Evolutionary conservation across 2,797 vertebrate genomes (phyloP).

Genomic region (Eleutherodactylus coqui): DNA sequence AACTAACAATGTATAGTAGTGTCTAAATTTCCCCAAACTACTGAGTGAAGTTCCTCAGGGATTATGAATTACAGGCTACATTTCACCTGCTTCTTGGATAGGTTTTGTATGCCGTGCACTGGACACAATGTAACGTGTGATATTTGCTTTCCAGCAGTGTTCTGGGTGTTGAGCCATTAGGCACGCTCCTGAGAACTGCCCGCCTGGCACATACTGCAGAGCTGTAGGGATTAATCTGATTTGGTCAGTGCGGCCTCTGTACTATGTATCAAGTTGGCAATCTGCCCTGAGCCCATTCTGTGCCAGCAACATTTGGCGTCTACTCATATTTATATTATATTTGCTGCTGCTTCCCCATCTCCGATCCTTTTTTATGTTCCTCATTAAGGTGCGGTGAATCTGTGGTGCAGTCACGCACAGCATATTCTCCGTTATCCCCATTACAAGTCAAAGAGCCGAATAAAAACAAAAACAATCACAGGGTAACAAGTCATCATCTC

Average conservation of each 20-base stretch:
- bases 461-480: too few species aligned
- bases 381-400: neutral
- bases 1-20: too few species aligned
- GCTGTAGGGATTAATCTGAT: constrained; percentile 1
- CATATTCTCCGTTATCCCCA: neutral
- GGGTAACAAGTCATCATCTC: neutral
- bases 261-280: constrained; percentile 17
- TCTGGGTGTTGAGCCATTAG: neutral
- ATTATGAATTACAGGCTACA: too few species aligned
- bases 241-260: neutral
- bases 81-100: too few species aligned
- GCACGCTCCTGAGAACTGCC: too few species aligned
- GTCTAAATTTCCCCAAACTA: too few species aligned
- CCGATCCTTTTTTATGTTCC: too few species aligned
- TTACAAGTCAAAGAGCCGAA: too few species aligned
- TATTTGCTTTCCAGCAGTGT: neutral
- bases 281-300: neutral
- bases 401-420: neutral
- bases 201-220: neutral
- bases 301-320: constrained; percentile 20
- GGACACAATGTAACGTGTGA: too few species aligned
- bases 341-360: neutral
- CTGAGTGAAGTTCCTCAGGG: too few species aligned
- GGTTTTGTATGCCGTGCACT: too few species aligned
- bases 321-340: constrained; percentile 10